Evolutionary conservation across 2,113 vertebrate genomes (phyloP).

Genomic region (Strix uralensis): DNA sequence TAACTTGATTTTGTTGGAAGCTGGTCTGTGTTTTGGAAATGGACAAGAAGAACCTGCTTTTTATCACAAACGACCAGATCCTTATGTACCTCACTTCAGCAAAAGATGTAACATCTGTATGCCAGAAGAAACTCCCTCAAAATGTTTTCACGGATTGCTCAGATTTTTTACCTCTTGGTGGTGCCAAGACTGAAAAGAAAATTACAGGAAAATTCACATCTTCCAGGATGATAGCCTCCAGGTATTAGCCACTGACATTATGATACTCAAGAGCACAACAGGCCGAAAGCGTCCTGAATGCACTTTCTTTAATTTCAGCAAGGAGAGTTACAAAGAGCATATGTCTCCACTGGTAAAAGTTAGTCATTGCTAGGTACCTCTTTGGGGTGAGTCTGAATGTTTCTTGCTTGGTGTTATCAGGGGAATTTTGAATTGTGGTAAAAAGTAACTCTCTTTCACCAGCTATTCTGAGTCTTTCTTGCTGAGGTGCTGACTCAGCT

Average conservation of each 20-base stretch:
- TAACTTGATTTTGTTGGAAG: neutral
- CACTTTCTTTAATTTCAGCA: neutral
- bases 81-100: neutral
- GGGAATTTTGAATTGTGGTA: neutral
- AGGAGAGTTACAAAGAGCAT: neutral
- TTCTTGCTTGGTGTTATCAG: neutral
- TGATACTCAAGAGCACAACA: neutral
- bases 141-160: neutral
- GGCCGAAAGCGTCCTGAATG: neutral
- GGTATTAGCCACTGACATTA: neutral
- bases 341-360: neutral
- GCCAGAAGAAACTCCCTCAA: neutral
- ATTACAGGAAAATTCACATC: neutral
- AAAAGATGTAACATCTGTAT: neutral
- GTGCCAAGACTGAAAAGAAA: neutral
- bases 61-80: neutral
- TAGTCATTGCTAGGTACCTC: neutral
- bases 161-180: neutral
- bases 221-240: neutral
- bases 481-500: neutral
- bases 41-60: neutral
- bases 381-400: neutral
- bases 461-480: neutral
- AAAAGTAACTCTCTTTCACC: neutral
- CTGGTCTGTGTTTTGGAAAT: neutral